Evolutionary conservation across 2,113 vertebrate species (phyloP).

Genomic region (Aramus guarauna): DNA sequence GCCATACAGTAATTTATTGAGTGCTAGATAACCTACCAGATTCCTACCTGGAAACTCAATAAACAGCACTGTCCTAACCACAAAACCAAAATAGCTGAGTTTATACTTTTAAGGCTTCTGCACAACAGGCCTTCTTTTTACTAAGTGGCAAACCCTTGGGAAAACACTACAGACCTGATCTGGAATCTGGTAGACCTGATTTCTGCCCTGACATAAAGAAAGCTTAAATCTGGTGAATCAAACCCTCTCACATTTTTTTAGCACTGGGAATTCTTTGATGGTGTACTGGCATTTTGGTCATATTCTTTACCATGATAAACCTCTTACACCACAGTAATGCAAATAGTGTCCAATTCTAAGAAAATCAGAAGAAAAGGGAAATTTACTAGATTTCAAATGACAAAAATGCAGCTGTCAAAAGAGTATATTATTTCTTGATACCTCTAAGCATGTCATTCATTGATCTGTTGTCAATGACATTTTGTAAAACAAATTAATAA

Average conservation of each 20-base stretch:
- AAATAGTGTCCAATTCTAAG: neutral
- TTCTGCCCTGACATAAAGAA: neutral
- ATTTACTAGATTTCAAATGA: neutral
- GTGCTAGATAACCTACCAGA: conserved; percentile 34
- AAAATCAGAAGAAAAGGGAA: conserved; percentile 21
- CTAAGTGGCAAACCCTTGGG: conserved; percentile 25
- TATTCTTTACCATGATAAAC: neutral
- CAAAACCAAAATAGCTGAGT: conserved; percentile 52
- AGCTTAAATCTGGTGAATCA: conserved; percentile 37
- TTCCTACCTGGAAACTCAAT: conserved; percentile 45
- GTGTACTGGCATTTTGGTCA: neutral
- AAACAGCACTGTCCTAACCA: conserved; percentile 52
- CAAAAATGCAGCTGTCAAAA: neutral
- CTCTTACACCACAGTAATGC: neutral
- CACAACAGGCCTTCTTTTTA: conserved; percentile 29
- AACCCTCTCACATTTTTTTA: neutral
- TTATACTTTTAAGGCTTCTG: neutral
- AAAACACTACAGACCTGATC: neutral
- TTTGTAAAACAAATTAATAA: neutral
- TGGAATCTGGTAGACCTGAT: conserved; percentile 17
- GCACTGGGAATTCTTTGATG: neutral
- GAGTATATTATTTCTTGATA: neutral
- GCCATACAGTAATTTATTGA: conserved; percentile 16
- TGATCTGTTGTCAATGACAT: neutral
- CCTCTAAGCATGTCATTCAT: neutral